Evolutionary conservation across 2,113 vertebrate genomes (phyloP).

Genomic region (Falco punctatus): DNA sequence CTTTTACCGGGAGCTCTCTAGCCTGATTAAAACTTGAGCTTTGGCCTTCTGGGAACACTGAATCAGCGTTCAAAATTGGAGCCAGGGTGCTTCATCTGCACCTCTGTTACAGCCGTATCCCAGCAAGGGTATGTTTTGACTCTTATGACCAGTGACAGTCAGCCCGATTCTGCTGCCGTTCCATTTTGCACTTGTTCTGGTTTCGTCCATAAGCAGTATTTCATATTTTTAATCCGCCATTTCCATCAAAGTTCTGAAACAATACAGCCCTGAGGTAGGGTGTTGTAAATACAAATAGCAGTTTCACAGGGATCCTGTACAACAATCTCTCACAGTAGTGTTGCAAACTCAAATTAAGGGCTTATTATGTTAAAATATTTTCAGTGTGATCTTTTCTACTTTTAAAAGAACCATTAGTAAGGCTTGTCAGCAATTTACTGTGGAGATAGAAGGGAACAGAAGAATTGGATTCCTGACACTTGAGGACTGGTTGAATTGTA

Average conservation of each 20-base stretch:
- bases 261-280: neutral
- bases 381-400: neutral
- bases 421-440: neutral
- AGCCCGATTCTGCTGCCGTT: neutral
- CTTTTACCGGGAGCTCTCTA: neutral
- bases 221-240: neutral
- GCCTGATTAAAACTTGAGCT: neutral
- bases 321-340: neutral
- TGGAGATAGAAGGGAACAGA: neutral
- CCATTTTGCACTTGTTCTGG: neutral
- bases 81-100: neutral
- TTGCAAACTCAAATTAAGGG: neutral
- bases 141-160: neutral
- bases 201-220: neutral
- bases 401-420: neutral
- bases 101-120: neutral
- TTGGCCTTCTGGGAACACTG: neutral
- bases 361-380: neutral
- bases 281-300: neutral
- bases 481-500: neutral
- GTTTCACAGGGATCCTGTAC: neutral
- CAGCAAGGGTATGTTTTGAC: neutral
- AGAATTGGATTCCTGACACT: too few species aligned
- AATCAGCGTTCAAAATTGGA: neutral
- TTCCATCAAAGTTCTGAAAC: neutral